A percentile compares a stretch with the other conserved stretches of the same genome.
Evolutionary conservation across 2,888 invertebrate genomes (phyloP).

Genomic region (Chrysolina oricalcia): DNA sequence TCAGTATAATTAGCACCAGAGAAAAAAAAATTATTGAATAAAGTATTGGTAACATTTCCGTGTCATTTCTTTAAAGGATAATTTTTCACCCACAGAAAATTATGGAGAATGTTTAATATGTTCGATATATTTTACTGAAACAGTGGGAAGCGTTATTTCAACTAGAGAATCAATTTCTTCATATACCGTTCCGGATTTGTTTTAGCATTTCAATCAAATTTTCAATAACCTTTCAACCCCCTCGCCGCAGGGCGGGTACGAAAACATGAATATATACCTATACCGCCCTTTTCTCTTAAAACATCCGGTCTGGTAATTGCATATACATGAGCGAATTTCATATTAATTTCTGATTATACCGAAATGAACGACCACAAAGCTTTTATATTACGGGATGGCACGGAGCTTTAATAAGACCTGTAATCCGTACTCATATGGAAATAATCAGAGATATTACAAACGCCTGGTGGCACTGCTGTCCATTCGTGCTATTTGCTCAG

Average conservation of each 20-base stretch:
- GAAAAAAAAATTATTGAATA: no score
- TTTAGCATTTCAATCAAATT: background rate
- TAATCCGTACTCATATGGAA: conserved; percentile 71
- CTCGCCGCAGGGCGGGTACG: conserved; percentile 16
- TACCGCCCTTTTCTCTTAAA: conserved; percentile 64
- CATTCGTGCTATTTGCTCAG: conserved; percentile 57
- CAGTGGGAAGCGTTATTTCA: no score
- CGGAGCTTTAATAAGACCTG: conserved; percentile 71
- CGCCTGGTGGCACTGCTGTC: conserved; percentile 60
- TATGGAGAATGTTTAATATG: no score
- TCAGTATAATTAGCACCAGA: no score
- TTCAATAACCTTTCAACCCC: conserved; percentile 34
- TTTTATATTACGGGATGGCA: conserved; percentile 70
- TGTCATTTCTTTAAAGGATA: no score
- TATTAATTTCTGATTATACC: conserved; percentile 74
- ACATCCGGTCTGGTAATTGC: conserved; percentile 71
- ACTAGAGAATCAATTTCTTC: no score
- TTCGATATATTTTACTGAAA: no score
- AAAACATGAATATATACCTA: conserved; percentile 56
- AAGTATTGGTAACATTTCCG: no score
- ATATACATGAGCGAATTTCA: conserved; percentile 73
- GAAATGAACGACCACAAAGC: conserved; percentile 72
- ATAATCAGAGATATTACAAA: conserved; percentile 69
- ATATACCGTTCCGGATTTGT: background rate
- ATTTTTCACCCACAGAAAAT: no score